Conservation (phyloP, 2,888 invertebrate species). For the Nebria brevicollis region DNA sequence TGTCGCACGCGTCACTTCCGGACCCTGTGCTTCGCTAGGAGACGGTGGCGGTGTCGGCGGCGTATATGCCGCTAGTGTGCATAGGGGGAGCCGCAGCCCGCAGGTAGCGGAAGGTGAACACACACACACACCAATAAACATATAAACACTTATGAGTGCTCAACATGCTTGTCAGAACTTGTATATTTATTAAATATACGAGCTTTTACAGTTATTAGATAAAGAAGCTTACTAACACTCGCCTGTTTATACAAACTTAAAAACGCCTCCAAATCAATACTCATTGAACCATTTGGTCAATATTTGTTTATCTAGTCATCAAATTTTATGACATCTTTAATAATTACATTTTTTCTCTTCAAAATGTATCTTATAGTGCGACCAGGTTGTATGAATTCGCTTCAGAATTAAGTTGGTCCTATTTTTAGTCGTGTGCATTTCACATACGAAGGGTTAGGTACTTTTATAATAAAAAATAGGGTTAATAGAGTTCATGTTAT, state of each 20-base stretch:
- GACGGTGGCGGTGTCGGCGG: slow-evolving; percentile 17
- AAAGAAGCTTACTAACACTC: not conserved
- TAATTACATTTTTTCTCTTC: too few relatives aligned
- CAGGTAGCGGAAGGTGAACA: slow-evolving; percentile 23
- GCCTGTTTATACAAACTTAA: not conserved
- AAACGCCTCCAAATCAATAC: not conserved
- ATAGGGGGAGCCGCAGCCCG: slow-evolving; percentile 14
- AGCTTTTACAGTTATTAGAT: not conserved
- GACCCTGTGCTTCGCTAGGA: slow-evolving; percentile 21
- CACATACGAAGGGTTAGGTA: too few relatives aligned
- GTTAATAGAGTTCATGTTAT: not conserved
- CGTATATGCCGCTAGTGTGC: not conserved
- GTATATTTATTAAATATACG: not conserved
- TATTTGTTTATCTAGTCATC: too few relatives aligned
- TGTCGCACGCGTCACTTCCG: slow-evolving; percentile 45
- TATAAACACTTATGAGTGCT: slow-evolving; percentile 11
- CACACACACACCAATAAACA: slow-evolving; percentile 3
- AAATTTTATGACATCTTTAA: too few relatives aligned
- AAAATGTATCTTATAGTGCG: too few relatives aligned
- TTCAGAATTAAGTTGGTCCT: too few relatives aligned
- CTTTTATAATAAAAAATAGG: not conserved
- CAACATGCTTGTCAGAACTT: slow-evolving; percentile 1
- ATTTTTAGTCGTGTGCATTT: too few relatives aligned
- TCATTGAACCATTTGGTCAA: too few relatives aligned
- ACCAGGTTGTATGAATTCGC: too few relatives aligned